Evolutionary conservation across 2,888 invertebrate species (phyloP).

Genomic region (Pecten maximus): DNA sequence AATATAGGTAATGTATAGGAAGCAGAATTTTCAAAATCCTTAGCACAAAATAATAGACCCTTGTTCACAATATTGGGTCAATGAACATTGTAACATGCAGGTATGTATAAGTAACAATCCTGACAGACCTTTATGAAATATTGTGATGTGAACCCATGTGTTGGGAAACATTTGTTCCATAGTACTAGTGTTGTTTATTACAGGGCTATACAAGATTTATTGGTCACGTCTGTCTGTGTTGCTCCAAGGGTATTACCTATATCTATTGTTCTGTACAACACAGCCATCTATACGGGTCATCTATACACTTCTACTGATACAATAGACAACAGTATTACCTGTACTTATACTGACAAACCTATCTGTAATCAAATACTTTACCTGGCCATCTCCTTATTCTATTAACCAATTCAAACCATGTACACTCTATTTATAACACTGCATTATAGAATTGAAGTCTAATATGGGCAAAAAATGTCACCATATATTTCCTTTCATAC

Average conservation of each 20-base stretch:
- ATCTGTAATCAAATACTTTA: conserved; percentile 1
- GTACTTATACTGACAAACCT: not conserved
- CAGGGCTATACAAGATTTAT: not conserved
- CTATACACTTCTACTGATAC: not conserved
- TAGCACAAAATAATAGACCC: no score
- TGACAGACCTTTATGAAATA: not conserved
- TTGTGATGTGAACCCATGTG: not conserved
- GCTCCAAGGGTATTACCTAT: conserved; percentile 18
- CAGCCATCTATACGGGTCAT: not conserved
- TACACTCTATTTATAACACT: not conserved
- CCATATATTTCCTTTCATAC: not conserved
- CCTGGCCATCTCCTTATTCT: not conserved
- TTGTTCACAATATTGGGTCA: not conserved
- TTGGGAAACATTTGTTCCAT: not conserved
- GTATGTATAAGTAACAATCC: not conserved
- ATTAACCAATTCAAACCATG: not conserved
- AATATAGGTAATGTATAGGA: no score
- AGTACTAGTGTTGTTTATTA: not conserved
- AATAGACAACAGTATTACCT: not conserved
- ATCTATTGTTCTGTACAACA: not conserved
- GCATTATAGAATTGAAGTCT: no score
- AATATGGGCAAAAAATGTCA: not conserved
- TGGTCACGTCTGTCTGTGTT: not conserved
- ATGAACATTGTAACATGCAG: not conserved
- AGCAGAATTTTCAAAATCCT: no score